Evolutionary conservation across 2,797 vertebrate genomes (phyloP).

Genomic region (Acanthornis magna): DNA sequence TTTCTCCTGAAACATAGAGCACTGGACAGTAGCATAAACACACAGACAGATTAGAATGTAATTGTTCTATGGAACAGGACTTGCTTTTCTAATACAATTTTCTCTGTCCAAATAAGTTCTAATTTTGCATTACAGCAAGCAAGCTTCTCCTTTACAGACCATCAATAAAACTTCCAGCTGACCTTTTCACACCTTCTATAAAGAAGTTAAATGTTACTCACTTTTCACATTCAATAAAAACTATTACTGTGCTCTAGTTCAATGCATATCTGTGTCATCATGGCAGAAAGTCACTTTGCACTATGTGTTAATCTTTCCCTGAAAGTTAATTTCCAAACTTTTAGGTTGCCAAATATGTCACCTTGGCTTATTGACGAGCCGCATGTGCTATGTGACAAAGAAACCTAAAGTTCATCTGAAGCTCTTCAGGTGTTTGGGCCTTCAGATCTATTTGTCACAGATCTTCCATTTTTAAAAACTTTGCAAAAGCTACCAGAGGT

Average conservation of each 20-base stretch:
- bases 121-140: neutral
- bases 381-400: neutral
- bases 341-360: neutral
- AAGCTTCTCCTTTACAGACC: neutral
- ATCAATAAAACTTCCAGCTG: constrained; percentile 18
- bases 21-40: neutral
- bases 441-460: neutral
- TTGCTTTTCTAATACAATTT: neutral
- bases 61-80: neutral
- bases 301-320: neutral
- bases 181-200: constrained; percentile 34
- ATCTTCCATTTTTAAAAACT: neutral
- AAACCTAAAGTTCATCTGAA: neutral
- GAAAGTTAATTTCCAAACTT: constrained; percentile 16
- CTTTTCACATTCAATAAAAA: constrained; percentile 62
- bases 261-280: constrained; percentile 17
- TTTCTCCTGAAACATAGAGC: neutral
- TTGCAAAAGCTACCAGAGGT: neutral
- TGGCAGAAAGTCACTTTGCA: constrained; percentile 17
- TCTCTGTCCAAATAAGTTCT: neutral
- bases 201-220: constrained; percentile 27
- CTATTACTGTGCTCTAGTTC: constrained; percentile 45
- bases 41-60: neutral
- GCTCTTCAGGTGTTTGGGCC: neutral
- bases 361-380: neutral